These are phyloP conservation scores for Oncorhynchus keta DNA, from an alignment of 2,113 vertebrate genomes.

Conservation along the genomic window DNA sequence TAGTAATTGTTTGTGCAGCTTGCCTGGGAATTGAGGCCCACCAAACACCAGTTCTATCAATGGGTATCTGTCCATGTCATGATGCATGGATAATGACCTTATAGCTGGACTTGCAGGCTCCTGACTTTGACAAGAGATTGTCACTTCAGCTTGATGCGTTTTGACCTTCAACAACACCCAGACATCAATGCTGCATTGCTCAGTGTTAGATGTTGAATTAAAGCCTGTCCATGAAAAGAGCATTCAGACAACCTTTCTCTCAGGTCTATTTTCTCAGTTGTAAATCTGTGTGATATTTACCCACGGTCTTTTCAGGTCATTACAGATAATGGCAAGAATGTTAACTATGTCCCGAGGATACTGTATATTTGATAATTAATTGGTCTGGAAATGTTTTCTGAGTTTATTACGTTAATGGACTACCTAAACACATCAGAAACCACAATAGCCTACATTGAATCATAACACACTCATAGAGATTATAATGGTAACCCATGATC, in stretches of 20 bases:
- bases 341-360: background rate
- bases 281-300: conserved; percentile 1
- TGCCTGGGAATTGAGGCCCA: conserved; percentile 16
- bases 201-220: background rate
- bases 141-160: background rate
- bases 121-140: background rate
- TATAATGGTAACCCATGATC: no score
- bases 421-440: no score
- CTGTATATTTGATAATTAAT: background rate
- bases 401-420: no score
- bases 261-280: conserved; percentile 21
- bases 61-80: no score
- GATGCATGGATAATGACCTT: background rate
- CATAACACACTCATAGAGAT: no score
- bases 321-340: background rate
- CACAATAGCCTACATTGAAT: no score
- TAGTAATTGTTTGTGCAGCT: conserved; percentile 22
- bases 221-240: background rate
- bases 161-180: background rate
- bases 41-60: no score
- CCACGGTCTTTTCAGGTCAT: background rate
- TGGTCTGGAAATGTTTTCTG: background rate
- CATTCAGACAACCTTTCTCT: conserved; percentile 27
- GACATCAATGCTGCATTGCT: background rate
- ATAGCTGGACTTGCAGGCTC: background rate